Conservation (phyloP, 2,888 invertebrate species). For the Agrochola lychnidis region DNA sequence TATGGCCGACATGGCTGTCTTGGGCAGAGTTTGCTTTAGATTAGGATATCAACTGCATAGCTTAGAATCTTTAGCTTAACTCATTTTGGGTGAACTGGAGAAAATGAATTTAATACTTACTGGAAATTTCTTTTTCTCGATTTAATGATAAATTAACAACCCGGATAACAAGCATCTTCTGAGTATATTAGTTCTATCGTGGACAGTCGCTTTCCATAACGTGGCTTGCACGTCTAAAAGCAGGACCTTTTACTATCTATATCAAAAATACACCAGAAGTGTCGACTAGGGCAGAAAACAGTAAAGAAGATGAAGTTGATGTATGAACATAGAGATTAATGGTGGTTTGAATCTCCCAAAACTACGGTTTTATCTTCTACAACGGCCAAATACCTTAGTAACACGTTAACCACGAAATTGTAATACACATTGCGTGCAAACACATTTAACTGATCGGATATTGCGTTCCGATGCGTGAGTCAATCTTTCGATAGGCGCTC, state of each 20-base stretch:
- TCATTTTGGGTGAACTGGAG: not conserved
- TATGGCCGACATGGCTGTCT: conserved; percentile 30
- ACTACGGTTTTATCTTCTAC: conserved; percentile 9
- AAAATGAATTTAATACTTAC: not conserved
- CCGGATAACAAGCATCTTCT: not conserved
- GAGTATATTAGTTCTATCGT: too few species aligned
- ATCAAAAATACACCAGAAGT: not conserved
- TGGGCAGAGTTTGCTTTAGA: conserved; percentile 52
- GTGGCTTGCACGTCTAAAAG: not conserved
- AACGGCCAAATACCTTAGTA: conserved; percentile 51
- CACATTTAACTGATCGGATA: conserved; percentile 71
- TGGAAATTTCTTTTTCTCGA: not conserved
- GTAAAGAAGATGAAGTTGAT: not conserved
- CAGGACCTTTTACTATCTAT: not conserved
- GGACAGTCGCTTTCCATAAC: not conserved
- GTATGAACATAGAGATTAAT: not conserved
- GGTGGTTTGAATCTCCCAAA: conserved; percentile 2
- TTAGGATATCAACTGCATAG: conserved; percentile 31
- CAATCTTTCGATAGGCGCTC: conserved; percentile 79
- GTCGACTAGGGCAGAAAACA: not conserved
- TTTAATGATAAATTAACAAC: not conserved
- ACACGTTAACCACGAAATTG: conserved; percentile 55
- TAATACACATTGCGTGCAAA: conserved; percentile 65
- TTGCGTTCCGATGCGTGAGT: conserved; percentile 79
- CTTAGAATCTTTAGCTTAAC: conserved; percentile 1